Percentiles rank a stretch among this genome's conserved stretches.
These are phyloP conservation scores for Hypotaenidia okinawae DNA, from an alignment of 2,797 vertebrate species.

Conservation along the genomic window DNA sequence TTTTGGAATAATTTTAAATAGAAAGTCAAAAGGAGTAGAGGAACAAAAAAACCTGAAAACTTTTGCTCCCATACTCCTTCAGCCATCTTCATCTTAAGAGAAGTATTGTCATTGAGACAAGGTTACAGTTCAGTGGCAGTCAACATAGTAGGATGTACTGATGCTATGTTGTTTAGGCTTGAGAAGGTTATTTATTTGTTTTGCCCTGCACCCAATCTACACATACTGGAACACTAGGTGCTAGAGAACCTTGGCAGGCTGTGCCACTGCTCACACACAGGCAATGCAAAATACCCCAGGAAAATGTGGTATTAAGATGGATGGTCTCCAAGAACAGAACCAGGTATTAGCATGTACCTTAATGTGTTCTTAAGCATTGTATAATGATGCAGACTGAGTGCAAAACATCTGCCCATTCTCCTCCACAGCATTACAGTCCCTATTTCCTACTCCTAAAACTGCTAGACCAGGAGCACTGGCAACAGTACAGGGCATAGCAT, in stretches of 20 bases:
- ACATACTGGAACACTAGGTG: background rate
- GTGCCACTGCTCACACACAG: background rate
- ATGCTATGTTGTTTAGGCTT: background rate
- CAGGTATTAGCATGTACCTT: background rate
- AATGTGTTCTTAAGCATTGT: background rate
- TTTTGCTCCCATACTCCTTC: background rate
- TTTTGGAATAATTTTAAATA: background rate
- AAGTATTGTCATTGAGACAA: background rate
- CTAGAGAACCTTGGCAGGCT: background rate
- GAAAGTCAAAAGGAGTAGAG: background rate
- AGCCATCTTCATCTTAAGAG: background rate
- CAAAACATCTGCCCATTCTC: background rate
- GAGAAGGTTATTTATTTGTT: background rate
- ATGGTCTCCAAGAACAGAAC: background rate
- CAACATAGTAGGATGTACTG: background rate
- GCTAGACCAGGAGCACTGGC: background rate
- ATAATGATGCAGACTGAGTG: rapidly evolving
- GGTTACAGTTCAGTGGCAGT: background rate
- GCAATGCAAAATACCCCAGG: background rate
- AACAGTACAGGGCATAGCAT: background rate
- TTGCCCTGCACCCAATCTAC: background rate
- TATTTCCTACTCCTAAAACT: background rate
- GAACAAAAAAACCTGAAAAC: background rate
- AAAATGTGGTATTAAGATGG: background rate
- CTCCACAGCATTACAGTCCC: background rate